Evolutionary conservation across 2,113 vertebrate genomes (phyloP).

Genomic region (Chionodraco myersi): DNA sequence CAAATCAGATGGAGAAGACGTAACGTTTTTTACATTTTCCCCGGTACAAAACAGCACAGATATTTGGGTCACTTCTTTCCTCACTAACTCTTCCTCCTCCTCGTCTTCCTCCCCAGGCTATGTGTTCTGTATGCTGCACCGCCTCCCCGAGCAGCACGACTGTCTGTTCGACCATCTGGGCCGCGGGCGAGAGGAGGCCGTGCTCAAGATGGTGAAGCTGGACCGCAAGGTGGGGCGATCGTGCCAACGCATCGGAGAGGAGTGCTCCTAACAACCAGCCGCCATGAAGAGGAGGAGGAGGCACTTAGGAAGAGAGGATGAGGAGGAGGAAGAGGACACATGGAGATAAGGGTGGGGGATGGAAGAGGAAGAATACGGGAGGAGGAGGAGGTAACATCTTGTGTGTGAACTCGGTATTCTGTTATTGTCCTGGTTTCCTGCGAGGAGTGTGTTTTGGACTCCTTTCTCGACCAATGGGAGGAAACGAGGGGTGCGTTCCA

Average conservation of each 20-base stretch:
- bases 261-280: slow-evolving; percentile 88
- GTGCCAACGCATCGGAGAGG: slow-evolving; percentile 98
- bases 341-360: slow-evolving; percentile 21
- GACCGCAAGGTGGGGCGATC: slow-evolving; percentile 99
- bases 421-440: slow-evolving; percentile 36
- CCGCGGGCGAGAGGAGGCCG: slow-evolving; percentile 95
- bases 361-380: not conserved
- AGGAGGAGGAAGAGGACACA: slow-evolving; percentile 40
- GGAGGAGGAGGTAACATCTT: slow-evolving; percentile 33
- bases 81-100: not conserved
- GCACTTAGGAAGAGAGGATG: slow-evolving; percentile 47
- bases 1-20: no score
- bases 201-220: slow-evolving; percentile 99
- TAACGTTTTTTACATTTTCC: no score
- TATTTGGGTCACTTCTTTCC: slow-evolving; percentile 18
- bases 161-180: slow-evolving; percentile 98
- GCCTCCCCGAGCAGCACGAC: slow-evolving; percentile 96
- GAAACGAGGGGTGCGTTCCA: slow-evolving; percentile 22
- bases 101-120: slow-evolving; percentile 84
- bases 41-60: not conserved
- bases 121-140: slow-evolving; percentile 97
- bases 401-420: slow-evolving; percentile 30
- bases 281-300: slow-evolving; percentile 29
- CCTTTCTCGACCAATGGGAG: not conserved
- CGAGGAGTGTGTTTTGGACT: slow-evolving; percentile 48